A percentile compares a stretch with the other conserved stretches of the same genome.
Conservation (phyloP, 1,140 invertebrate species). For the Triops longicaudatus region DNA sequence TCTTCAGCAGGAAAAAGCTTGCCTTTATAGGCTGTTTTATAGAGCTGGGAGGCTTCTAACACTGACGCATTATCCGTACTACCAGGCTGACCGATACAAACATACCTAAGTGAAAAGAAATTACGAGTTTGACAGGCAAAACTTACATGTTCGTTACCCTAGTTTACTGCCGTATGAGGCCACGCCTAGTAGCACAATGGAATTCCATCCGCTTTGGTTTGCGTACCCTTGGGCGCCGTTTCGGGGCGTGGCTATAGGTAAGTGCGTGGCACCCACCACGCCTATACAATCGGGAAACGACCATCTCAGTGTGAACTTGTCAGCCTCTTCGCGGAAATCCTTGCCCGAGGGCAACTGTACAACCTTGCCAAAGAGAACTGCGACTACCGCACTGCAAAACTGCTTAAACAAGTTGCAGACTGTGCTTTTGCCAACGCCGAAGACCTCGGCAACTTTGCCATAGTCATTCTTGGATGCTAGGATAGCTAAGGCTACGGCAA, state of each 20-base stretch:
- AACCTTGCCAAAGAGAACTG: slow-evolving; percentile 25
- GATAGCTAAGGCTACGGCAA: slow-evolving; percentile 22
- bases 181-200: slow-evolving; percentile 26
- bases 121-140: background rate
- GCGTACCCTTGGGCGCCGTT: slow-evolving; percentile 25
- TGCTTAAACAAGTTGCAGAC: slow-evolving; percentile 24
- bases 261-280: slow-evolving; percentile 26
- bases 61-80: slow-evolving; percentile 27
- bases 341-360: slow-evolving; percentile 27
- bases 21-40: slow-evolving; percentile 27
- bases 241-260: slow-evolving; percentile 27
- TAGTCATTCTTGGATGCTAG: slow-evolving; percentile 27
- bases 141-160: background rate
- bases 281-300: slow-evolving; percentile 25
- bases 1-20: slow-evolving; percentile 28
- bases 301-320: slow-evolving; percentile 26
- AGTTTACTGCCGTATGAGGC: slow-evolving; percentile 25
- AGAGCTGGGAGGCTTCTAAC: slow-evolving; percentile 25
- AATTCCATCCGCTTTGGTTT: slow-evolving; percentile 27
- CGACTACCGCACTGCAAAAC: slow-evolving; percentile 27
- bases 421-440: slow-evolving; percentile 25
- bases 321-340: slow-evolving; percentile 27
- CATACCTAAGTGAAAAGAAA: slow-evolving; percentile 9
- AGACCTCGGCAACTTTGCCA: slow-evolving; percentile 18
- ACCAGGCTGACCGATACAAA: slow-evolving; percentile 27